phyloP scores from a whole-genome alignment of 2,113 vertebrate genomes.

The Oostethus manadensis region DNA sequence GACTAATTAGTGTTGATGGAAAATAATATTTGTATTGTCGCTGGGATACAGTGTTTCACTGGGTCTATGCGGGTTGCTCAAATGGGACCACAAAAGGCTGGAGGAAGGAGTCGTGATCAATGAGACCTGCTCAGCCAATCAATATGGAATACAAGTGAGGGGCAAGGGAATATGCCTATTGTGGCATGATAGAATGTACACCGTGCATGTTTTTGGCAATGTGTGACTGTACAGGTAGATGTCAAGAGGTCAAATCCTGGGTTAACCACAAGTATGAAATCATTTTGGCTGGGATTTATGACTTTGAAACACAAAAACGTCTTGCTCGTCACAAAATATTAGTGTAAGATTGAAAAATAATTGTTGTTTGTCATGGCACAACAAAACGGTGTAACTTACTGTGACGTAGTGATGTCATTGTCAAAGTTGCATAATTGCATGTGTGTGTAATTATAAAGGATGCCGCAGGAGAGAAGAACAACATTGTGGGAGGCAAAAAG shows the following conservation, averaged over 20 bases:
- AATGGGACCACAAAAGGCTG: constrained; percentile 34
- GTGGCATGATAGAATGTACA: constrained; percentile 10
- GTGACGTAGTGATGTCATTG: no score
- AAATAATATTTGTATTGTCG: constrained; percentile 37
- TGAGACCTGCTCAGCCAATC: constrained; percentile 41
- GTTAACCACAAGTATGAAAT: constrained; percentile 9
- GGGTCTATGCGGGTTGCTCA: constrained; percentile 39
- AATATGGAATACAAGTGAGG: constrained; percentile 24
- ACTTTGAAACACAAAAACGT: not conserved
- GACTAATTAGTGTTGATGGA: constrained; percentile 48
- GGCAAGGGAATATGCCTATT: constrained; percentile 3
- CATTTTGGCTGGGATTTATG: not conserved
- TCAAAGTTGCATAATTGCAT: no score
- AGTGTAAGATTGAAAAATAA: not conserved
- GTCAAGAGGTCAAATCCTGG: constrained; percentile 28
- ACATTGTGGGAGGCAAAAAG: no score
- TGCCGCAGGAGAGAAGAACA: no score
- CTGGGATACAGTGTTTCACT: constrained; percentile 26
- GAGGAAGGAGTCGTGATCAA: constrained; percentile 47
- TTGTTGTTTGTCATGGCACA: no score
- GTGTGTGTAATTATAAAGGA: no score
- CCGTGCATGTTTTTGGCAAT: constrained; percentile 9
- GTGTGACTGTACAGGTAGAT: constrained; percentile 8
- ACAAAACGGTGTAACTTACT: no score
- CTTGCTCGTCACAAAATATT: not conserved